Base-by-base conservation (phyloP, 2,888 invertebrate species). In the Odontocerum albicorne region DNA sequence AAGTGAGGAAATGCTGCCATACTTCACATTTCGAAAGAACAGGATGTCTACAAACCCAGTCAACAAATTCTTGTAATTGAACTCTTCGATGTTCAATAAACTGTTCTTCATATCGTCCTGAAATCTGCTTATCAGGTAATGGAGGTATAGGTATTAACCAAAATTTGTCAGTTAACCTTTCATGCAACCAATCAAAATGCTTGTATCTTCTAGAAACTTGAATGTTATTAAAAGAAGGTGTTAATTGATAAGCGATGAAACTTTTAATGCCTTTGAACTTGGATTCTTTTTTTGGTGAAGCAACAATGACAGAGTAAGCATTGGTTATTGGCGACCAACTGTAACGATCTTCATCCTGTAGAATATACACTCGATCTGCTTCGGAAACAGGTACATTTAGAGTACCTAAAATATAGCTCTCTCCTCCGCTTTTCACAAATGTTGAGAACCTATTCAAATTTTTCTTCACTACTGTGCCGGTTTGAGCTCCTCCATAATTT, bases 161-260 rank as follows among this genome's bases (percentile, higher is more conserved):
- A 72, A 93, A 99, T 73, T 99, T 99, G 63, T 92, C 93, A 65
- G 89, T 88, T 61, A 99, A 76, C 64, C 96, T 83, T 69, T 93
- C 93, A 73, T 97, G 96, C 49, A 99, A 74, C 99, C 99, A 99
- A 78, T 99, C 98, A 73, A 99, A 99, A 72, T 98, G 98, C 73
- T 99, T 99, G 75, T 97, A 98, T 64, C 98, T 83, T 62, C 98
- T 83, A 31, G 91, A 92, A 20, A 93, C 97, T 79, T 94, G 92
- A 64, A 94, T 90, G 67, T 91, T 91, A 69, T 91, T 95, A 70
- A 94, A 94, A 73, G 95, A 92, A 2, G 96, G 96, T 49, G 95
- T 96, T 59, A 98, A 72, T 67, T 96, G 93, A 75, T 98, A 98
- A 40, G 96, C 96, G 65, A 98, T 98, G 67, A 90, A 99, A 67